Percentiles rank a stretch among this genome's conserved stretches.
phyloP scores from a whole-genome alignment of 2,888 invertebrate genomes.

The Cyclophora punctaria region DNA sequence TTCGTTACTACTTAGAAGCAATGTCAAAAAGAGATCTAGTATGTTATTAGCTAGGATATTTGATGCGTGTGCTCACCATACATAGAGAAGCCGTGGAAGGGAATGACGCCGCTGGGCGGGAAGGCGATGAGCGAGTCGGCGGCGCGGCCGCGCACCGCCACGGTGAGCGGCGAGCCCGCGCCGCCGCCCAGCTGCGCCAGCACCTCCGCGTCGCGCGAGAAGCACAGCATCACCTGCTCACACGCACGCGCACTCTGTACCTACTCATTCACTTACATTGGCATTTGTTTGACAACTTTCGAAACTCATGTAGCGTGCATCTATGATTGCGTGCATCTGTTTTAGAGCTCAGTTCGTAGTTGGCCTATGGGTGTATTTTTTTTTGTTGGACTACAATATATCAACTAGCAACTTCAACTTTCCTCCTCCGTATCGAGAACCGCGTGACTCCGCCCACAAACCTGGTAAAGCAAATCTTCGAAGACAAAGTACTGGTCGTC shows the following conservation, averaged over 20 bases:
- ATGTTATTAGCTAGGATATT: not conserved
- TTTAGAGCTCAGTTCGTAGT: no score
- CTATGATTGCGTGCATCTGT: no score
- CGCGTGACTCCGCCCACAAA: slow-evolving; percentile 31
- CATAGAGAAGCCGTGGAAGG: slow-evolving; percentile 98
- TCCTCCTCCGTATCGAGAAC: no score
- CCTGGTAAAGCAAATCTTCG: slow-evolving; percentile 95
- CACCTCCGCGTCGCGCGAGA: slow-evolving; percentile 90
- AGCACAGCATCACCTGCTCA: slow-evolving; percentile 85
- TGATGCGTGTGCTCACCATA: slow-evolving; percentile 78
- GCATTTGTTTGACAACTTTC: no score
- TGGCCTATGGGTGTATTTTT: no score
- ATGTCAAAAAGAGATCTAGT: no score
- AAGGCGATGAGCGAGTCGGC: slow-evolving; percentile 84
- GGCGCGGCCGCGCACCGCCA: slow-evolving; percentile 81
- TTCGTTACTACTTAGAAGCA: no score
- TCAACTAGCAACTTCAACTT: no score
- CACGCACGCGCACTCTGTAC: no score
- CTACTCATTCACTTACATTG: no score
- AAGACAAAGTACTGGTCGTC: slow-evolving; percentile 99
- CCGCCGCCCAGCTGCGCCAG: slow-evolving; percentile 79
- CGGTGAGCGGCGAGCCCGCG: slow-evolving; percentile 80
- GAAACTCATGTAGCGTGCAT: no score
- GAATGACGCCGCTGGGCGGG: slow-evolving; percentile 96
- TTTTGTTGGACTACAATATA: not conserved